phyloP scores from a whole-genome alignment of 1,140 invertebrate species.

The Brachystomella parvula region DNA sequence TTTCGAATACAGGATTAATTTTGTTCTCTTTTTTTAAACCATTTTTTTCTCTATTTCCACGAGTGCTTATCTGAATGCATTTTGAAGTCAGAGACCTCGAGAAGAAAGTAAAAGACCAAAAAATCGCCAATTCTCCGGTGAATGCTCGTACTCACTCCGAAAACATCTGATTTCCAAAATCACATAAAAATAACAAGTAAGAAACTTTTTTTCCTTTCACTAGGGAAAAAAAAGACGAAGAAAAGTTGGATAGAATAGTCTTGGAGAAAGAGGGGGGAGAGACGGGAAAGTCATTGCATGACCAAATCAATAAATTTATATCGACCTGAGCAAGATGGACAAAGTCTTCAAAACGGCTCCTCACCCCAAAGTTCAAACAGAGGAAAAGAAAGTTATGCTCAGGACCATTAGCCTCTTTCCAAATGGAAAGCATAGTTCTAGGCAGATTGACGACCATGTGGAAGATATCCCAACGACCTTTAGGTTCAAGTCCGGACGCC shows the following conservation, averaged over 20 bases:
- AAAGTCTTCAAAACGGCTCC: constrained; percentile 22
- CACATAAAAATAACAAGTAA: constrained; percentile 5
- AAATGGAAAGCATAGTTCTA: background rate
- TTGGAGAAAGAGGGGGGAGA: constrained; percentile 2
- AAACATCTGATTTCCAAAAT: constrained; percentile 1
- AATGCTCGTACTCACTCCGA: background rate
- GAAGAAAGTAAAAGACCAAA: no score
- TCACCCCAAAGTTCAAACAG: constrained; percentile 6
- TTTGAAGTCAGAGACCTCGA: no score
- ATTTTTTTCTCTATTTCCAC: no score
- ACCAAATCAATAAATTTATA: constrained; percentile 36
- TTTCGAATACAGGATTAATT: no score
- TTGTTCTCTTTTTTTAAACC: no score
- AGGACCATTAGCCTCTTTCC: background rate
- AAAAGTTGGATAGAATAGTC: constrained; percentile 5
- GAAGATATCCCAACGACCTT: background rate
- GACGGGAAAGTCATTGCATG: background rate
- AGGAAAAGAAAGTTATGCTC: constrained; percentile 8
- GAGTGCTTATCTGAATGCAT: no score
- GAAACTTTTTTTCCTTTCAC: background rate
- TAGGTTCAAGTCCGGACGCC: no score
- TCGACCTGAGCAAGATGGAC: constrained; percentile 20
- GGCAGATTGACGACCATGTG: constrained; percentile 8
- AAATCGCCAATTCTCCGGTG: no score
- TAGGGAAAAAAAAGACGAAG: constrained; percentile 3